Conservation (phyloP, 2,113 vertebrate genomes). For the Podarcis raffonei region DNA sequence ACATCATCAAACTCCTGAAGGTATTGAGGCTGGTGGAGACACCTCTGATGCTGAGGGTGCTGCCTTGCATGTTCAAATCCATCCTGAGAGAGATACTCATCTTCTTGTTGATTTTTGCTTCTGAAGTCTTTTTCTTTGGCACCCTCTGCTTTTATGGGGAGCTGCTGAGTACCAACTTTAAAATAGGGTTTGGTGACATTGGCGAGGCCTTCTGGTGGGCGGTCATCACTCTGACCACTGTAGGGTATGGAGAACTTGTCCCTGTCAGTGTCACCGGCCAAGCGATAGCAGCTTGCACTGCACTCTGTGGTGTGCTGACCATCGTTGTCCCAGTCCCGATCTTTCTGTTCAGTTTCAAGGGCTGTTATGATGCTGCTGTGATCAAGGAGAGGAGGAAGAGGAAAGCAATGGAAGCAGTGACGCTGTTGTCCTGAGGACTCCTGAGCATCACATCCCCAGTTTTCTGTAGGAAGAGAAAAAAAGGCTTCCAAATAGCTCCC, state of each 20-base stretch:
- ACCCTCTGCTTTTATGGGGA: slow-evolving; percentile 58
- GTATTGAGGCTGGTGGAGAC: slow-evolving; percentile 60
- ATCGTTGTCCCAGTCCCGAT: slow-evolving; percentile 58
- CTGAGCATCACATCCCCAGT: not conserved
- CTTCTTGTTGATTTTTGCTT: slow-evolving; percentile 56
- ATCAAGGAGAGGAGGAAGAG: slow-evolving; percentile 54
- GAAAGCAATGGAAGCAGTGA: slow-evolving; percentile 19
- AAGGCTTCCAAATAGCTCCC: not conserved
- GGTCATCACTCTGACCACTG: slow-evolving; percentile 58
- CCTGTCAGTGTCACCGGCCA: slow-evolving; percentile 41
- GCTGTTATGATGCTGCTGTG: slow-evolving; percentile 52
- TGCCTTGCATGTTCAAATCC: slow-evolving; percentile 50
- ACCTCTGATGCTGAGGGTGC: slow-evolving; percentile 44
- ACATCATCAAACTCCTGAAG: slow-evolving; percentile 58
- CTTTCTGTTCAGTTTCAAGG: slow-evolving; percentile 62
- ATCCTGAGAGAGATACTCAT: slow-evolving; percentile 53
- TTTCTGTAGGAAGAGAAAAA: not conserved
- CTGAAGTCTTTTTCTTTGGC: slow-evolving; percentile 63
- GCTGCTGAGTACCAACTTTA: slow-evolving; percentile 2
- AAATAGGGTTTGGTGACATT: slow-evolving; percentile 41
- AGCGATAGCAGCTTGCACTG: slow-evolving; percentile 49
- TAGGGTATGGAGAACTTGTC: slow-evolving; percentile 54
- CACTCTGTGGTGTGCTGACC: slow-evolving; percentile 36
- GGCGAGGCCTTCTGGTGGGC: slow-evolving; percentile 64
- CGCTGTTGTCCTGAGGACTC: not conserved